phyloP scores from a whole-genome alignment of 1,140 invertebrate species.

The Zeugodacus cucurbitae region DNA sequence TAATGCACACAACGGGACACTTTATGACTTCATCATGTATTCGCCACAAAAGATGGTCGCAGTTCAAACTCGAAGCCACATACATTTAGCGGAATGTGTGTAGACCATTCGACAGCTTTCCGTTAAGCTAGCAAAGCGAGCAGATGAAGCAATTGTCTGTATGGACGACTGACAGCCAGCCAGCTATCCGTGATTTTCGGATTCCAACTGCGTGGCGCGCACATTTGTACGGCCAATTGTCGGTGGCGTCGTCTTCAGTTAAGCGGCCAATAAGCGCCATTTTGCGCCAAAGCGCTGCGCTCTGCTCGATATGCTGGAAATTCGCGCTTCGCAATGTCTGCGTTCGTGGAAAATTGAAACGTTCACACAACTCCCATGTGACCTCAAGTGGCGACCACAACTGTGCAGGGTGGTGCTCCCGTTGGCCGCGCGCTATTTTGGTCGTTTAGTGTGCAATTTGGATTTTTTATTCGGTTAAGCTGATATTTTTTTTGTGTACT shows the following conservation, averaged over 20 bases:
- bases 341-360: background rate
- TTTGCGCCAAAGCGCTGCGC: background rate
- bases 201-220: background rate
- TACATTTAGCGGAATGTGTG: background rate
- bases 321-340: background rate
- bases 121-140: background rate
- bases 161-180: background rate
- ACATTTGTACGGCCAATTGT: background rate
- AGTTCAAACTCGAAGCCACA: background rate
- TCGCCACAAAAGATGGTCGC: background rate
- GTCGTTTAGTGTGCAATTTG: background rate
- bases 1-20: conserved; percentile 43
- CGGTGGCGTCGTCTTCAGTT: background rate
- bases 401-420: background rate
- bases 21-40: conserved; percentile 41
- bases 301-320: background rate
- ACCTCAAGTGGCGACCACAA: conserved; percentile 9
- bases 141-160: conserved; percentile 2
- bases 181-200: background rate
- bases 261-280: conserved; percentile 7
- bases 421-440: background rate
- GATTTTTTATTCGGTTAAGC: background rate
- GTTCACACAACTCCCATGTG: background rate
- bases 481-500: background rate
- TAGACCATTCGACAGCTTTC: background rate